Evolutionary conservation across 2,113 vertebrate species (phyloP).

Genomic region (Cygnus buccinator): DNA sequence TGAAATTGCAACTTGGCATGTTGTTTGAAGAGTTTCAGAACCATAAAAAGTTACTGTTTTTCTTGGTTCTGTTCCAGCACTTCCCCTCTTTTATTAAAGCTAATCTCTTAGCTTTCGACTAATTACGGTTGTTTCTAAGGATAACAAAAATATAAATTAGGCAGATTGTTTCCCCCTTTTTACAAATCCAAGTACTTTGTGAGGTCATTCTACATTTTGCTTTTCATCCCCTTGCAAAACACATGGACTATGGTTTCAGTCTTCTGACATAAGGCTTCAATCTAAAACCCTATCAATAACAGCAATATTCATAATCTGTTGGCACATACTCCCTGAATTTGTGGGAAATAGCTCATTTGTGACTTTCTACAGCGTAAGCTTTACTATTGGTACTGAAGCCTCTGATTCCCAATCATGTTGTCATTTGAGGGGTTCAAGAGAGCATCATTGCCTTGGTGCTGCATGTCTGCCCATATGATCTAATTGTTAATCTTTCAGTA

Average conservation of each 20-base stretch:
- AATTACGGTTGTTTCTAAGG: not conserved
- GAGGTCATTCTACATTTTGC: not conserved
- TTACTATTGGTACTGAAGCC: not conserved
- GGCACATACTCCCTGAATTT: not conserved
- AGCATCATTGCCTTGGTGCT: rapidly evolving
- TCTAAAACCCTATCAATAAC: not conserved
- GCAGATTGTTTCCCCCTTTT: not conserved
- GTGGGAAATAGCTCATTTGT: not conserved
- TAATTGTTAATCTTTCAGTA: rapidly evolving
- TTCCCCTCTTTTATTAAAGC: not conserved
- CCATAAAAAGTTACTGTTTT: not conserved
- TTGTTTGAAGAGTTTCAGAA: not conserved
- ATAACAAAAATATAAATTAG: not conserved
- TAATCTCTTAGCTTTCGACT: not conserved
- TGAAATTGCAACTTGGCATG: not conserved
- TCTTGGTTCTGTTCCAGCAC: not conserved
- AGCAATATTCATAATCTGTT: not conserved
- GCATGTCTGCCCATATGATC: not conserved
- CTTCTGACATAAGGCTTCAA: not conserved
- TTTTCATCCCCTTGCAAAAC: not conserved
- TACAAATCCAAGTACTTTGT: not conserved
- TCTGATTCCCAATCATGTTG: rapidly evolving
- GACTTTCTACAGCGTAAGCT: not conserved
- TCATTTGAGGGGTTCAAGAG: not conserved
- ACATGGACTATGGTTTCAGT: not conserved